A percentile compares a stretch with the other conserved stretches of the same genome.
phyloP scores from a whole-genome alignment of 23 tunicate genomes.

The Corella eumyota region DNA sequence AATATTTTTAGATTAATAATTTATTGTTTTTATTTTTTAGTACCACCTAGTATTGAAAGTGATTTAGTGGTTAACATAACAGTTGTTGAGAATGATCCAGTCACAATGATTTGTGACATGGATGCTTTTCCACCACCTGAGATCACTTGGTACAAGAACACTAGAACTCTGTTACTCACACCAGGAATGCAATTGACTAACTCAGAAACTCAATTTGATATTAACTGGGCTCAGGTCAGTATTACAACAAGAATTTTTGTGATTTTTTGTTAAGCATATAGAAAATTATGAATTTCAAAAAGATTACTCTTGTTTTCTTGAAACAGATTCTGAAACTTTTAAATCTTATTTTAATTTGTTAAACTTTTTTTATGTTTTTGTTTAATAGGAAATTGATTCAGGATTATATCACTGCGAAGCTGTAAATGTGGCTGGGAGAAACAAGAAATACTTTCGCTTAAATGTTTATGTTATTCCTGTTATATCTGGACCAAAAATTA shows the following conservation, averaged over 20 bases:
- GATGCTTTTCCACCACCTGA: constrained; percentile 87
- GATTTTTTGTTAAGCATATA: too few species aligned
- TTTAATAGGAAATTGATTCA: constrained; percentile 53
- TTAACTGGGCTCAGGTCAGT: constrained; percentile 53
- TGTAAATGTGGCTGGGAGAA: constrained; percentile 74
- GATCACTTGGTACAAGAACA: constrained; percentile 85
- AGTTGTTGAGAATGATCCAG: constrained; percentile 47
- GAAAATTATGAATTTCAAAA: too few species aligned
- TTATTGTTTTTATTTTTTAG: constrained; percentile 10
- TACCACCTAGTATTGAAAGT: constrained; percentile 69
- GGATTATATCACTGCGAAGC: constrained; percentile 87
- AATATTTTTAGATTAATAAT: neutral
- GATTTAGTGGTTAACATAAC: constrained; percentile 50
- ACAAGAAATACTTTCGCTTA: constrained; percentile 54
- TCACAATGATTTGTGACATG: constrained; percentile 77
- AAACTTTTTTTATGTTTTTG: neutral
- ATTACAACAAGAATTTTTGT: neutral
- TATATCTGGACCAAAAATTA: constrained; percentile 40
- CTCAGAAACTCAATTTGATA: constrained; percentile 35
- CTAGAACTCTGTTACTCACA: constrained; percentile 41
- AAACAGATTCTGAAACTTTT: neutral
- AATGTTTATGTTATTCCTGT: constrained; percentile 59
- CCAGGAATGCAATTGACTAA: constrained; percentile 33
- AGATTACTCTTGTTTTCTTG: too few species aligned
- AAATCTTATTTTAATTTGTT: neutral